phyloP scores from a whole-genome alignment of 2,113 vertebrate species.

The Gnathonemus echidnorhynchus region DNA sequence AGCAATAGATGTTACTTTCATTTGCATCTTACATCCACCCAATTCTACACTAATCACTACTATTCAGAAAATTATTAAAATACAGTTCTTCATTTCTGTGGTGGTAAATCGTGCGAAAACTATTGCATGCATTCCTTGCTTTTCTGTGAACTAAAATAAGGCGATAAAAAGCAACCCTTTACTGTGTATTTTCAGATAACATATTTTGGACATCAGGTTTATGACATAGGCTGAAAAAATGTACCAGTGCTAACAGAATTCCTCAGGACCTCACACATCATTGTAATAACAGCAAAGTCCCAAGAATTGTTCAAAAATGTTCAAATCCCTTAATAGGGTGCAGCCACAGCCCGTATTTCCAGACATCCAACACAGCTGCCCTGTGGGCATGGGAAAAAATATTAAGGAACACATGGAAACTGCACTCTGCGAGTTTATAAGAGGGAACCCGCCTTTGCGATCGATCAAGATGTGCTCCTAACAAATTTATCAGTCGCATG shows the following conservation, averaged over 20 bases:
- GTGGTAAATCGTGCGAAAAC: background rate
- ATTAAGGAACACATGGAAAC: constrained; percentile 4
- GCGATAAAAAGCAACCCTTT: background rate
- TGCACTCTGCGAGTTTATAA: background rate
- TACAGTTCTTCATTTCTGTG: background rate
- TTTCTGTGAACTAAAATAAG: background rate
- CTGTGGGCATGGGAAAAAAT: background rate
- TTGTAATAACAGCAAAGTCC: background rate
- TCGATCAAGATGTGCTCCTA: background rate
- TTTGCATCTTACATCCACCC: background rate
- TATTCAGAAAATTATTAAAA: background rate
- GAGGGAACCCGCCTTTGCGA: background rate
- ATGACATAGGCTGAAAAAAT: background rate
- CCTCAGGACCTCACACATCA: background rate
- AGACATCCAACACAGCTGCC: constrained; percentile 3
- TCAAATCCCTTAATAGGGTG: background rate
- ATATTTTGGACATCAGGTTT: background rate
- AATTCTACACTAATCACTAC: background rate
- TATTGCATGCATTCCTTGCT: background rate
- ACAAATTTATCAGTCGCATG: background rate
- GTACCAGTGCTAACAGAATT: background rate
- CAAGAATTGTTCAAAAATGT: background rate
- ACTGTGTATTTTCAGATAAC: background rate
- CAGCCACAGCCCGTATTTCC: background rate
- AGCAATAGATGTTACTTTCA: background rate